Percentiles rank a stretch among this genome's conserved stretches.
Conservation (phyloP, 2,113 vertebrate genomes). For the Nothoprocta pentlandii region DNA sequence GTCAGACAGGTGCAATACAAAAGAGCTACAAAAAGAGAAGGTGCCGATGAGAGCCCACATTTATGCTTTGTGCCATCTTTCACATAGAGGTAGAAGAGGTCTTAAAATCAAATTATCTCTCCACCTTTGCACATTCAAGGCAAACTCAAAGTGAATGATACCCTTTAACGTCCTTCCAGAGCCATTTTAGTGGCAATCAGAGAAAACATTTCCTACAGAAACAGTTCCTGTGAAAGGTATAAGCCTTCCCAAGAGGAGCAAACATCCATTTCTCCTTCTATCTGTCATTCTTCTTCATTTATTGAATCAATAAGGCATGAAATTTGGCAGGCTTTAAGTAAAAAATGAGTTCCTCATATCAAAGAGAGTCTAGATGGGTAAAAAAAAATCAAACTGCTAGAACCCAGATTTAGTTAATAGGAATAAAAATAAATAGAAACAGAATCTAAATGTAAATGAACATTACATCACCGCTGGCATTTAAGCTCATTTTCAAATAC, state of each 20-base stretch:
- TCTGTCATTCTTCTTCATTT: constrained; percentile 25
- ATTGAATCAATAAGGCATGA: constrained; percentile 9
- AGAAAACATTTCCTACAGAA: constrained; percentile 28
- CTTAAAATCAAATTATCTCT: not conserved
- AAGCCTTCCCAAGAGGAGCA: constrained; percentile 32
- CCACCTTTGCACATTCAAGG: not conserved
- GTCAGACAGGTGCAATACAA: not conserved
- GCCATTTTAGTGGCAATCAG: not conserved
- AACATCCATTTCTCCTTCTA: constrained; percentile 47
- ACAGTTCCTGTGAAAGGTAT: constrained; percentile 17
- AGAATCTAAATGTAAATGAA: constrained; percentile 62
- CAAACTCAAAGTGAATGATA: not conserved
- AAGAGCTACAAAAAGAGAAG: not conserved
- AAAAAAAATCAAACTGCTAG: not conserved
- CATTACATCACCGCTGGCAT: constrained; percentile 53
- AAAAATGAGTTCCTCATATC: constrained; percentile 39
- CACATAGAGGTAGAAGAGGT: not conserved
- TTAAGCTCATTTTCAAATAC: constrained; percentile 26
- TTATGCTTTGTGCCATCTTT: not conserved
- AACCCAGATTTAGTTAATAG: constrained; percentile 33
- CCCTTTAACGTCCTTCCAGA: not conserved
- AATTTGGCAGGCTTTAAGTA: constrained; percentile 33
- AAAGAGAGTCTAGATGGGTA: not conserved
- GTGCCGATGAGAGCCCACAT: not conserved
- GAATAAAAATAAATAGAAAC: constrained; percentile 58